Evolutionary conservation across 2,797 vertebrate genomes (phyloP).

Genomic region (Cryptoblepharus egeriae): DNA sequence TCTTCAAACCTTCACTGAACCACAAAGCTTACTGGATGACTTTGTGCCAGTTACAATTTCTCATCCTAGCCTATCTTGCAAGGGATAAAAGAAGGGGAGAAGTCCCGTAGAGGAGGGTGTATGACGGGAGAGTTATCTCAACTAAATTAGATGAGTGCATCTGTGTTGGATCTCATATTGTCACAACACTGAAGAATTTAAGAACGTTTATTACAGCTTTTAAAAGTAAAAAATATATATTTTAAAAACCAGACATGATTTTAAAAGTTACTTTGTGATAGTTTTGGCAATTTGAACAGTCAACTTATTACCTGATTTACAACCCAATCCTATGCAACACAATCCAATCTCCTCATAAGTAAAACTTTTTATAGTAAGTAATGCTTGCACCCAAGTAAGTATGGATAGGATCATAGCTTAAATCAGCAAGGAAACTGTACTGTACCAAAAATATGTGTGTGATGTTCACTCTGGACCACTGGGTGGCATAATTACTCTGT

Average conservation of each 20-base stretch:
- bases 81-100: no score
- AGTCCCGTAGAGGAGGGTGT: no score
- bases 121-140: no score
- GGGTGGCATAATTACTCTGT: conserved; percentile 64
- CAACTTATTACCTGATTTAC: not conserved
- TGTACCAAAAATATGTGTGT: rapidly evolving
- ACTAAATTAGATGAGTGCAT: not conserved
- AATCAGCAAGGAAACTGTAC: not conserved
- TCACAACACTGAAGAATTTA: not conserved
- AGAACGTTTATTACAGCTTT: not conserved
- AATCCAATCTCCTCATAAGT: no score
- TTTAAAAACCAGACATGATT: not conserved
- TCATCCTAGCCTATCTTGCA: no score
- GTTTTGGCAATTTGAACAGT: not conserved
- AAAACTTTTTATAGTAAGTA: no score
- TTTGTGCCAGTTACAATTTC: no score
- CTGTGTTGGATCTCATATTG: not conserved
- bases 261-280: not conserved
- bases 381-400: no score
- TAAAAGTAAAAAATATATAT: not conserved
- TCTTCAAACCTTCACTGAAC: no score
- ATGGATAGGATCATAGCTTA: no score
- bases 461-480: conserved; percentile 26
- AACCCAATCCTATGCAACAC: no score
- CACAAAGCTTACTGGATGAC: no score